These are phyloP conservation scores for Myotis planiceps DNA, from an alignment of 2,797 vertebrate genomes.

Conservation along the genomic window DNA sequence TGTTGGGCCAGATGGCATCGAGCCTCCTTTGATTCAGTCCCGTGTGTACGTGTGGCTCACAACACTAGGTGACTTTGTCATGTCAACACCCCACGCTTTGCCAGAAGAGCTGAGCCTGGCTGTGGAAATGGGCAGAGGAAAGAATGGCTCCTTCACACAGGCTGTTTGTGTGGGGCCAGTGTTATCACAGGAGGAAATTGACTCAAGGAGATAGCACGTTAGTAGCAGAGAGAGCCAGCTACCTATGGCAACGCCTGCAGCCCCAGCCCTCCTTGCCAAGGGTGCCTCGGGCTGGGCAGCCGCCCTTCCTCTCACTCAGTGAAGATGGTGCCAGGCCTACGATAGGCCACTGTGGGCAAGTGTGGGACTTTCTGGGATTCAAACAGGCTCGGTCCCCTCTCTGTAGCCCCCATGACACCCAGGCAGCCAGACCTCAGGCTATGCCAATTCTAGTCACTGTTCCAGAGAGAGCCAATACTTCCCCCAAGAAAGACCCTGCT, in stretches of 20 bases:
- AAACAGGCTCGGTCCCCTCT: not conserved
- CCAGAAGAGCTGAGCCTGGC: not conserved
- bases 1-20: not conserved
- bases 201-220: conserved; percentile 17
- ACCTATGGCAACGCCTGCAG: not conserved
- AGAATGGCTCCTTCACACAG: conserved; percentile 20
- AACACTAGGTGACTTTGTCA: conserved; percentile 42
- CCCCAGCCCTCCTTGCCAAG: not conserved
- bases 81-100: not conserved
- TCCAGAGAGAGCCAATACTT: not conserved
- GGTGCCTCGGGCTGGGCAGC: not conserved
- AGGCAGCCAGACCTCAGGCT: not conserved
- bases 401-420: not conserved
- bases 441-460: not conserved
- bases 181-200: conserved; percentile 46
- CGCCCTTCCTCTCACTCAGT: not conserved
- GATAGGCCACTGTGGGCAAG: not conserved
- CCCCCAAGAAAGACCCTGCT: not conserved
- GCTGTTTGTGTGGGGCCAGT: fast-evolving
- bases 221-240: conserved; percentile 21
- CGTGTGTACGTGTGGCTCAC: not conserved
- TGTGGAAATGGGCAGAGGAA: not conserved
- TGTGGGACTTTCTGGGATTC: not conserved
- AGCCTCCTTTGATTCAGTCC: conserved; percentile 15
- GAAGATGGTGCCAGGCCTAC: not conserved